A percentile compares a stretch with the other conserved stretches of the same genome.
These are phyloP conservation scores for Leptestheria dahalacensis DNA, from an alignment of 1,140 invertebrate species.

Conservation along the genomic window DNA sequence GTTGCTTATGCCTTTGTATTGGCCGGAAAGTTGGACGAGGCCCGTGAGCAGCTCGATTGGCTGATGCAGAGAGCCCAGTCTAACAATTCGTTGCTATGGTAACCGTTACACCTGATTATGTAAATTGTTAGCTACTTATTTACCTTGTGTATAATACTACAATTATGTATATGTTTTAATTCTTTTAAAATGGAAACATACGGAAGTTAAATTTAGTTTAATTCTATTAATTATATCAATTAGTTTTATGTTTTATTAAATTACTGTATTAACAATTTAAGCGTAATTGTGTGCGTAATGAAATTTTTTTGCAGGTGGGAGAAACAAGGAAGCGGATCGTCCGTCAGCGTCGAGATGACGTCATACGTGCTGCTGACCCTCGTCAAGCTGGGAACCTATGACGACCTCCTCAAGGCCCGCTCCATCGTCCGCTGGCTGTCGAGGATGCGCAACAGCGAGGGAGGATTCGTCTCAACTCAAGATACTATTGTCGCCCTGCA, in stretches of 20 bases:
- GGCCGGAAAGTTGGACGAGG: slow-evolving; percentile 26
- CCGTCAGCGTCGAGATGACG: slow-evolving; percentile 52
- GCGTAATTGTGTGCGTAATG: slow-evolving; percentile 1
- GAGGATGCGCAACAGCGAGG: slow-evolving; percentile 52
- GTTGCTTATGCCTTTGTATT: slow-evolving; percentile 43
- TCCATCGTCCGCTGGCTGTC: slow-evolving; percentile 53
- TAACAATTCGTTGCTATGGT: slow-evolving; percentile 29
- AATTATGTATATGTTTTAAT: neutral
- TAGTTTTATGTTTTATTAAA: neutral
- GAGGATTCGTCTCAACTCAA: slow-evolving; percentile 56
- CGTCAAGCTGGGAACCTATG: slow-evolving; percentile 38
- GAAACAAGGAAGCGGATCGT: slow-evolving; percentile 25
- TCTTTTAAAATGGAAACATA: no score
- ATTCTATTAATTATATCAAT: neutral
- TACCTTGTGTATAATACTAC: neutral
- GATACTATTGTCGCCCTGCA: slow-evolving; percentile 50
- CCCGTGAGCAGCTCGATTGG: slow-evolving; percentile 16
- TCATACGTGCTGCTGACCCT: slow-evolving; percentile 51
- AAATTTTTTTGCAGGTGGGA: neutral
- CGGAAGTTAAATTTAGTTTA: neutral
- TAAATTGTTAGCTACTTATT: neutral
- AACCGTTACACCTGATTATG: slow-evolving; percentile 26
- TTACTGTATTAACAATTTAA: neutral
- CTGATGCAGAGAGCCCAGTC: slow-evolving; percentile 18
- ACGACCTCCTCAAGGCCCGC: slow-evolving; percentile 37